These are phyloP conservation scores for Tetanocera ferruginea DNA, from an alignment of 2,888 invertebrate species.

Conservation along the genomic window DNA sequence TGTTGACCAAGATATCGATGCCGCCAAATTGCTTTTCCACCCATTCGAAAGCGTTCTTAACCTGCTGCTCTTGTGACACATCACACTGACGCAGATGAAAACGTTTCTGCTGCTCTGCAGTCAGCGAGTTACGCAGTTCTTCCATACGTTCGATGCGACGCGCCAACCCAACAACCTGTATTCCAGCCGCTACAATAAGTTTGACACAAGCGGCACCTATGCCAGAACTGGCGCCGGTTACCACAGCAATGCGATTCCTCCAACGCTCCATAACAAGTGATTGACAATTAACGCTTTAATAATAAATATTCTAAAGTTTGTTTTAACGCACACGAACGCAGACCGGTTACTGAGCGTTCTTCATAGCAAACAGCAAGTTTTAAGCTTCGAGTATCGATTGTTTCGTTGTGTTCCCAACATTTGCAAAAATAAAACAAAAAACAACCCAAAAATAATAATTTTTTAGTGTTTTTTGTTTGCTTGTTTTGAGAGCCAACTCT, in stretches of 20 bases:
- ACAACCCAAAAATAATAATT: no score
- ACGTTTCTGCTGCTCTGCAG: conserved; percentile 51
- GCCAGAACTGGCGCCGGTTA: conserved; percentile 77
- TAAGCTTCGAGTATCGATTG: no score
- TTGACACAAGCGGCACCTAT: conserved; percentile 72
- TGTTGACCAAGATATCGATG: conserved; percentile 74
- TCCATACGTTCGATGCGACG: conserved; percentile 60
- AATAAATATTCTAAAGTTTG: not conserved
- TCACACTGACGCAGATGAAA: conserved; percentile 68
- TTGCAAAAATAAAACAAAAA: no score
- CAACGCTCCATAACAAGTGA: conserved; percentile 61
- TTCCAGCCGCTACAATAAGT: conserved; percentile 70
- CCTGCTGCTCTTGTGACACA: conserved; percentile 72
- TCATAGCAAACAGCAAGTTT: no score
- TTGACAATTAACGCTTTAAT: not conserved
- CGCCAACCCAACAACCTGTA: conserved; percentile 73
- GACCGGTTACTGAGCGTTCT: not conserved
- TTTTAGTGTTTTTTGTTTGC: no score
- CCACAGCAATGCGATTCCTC: conserved; percentile 72
- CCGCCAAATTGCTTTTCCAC: conserved; percentile 72
- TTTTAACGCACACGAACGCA: not conserved
- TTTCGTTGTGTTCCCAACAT: no score
- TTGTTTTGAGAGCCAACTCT: no score
- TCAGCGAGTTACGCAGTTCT: conserved; percentile 52
- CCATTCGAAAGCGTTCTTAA: conserved; percentile 72